Evolutionary conservation across 2,888 invertebrate genomes (phyloP).

Genomic region (Standfussiana lucernea): DNA sequence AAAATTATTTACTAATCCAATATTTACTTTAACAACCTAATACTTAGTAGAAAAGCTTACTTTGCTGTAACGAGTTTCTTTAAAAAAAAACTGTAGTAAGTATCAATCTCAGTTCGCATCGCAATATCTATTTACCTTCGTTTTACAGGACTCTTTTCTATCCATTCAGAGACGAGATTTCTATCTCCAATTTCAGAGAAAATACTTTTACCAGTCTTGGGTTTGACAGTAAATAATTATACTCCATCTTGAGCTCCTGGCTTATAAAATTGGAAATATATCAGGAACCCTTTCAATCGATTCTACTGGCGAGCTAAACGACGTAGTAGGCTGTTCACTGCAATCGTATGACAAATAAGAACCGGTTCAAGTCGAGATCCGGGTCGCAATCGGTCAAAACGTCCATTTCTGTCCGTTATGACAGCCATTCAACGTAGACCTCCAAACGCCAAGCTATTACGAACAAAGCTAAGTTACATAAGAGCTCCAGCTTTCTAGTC

Average conservation of each 20-base stretch:
- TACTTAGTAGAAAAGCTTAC: neutral
- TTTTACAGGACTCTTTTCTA: slow-evolving; percentile 25
- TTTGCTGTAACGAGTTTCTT: slow-evolving; percentile 13
- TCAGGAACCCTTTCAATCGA: slow-evolving; percentile 55
- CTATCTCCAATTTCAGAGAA: slow-evolving; percentile 36
- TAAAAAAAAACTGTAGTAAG: slow-evolving; percentile 30
- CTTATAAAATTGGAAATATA: slow-evolving; percentile 41
- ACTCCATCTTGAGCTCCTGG: slow-evolving; percentile 34
- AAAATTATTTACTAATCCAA: neutral
- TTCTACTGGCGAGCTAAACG: slow-evolving; percentile 54
- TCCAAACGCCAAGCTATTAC: slow-evolving; percentile 7
- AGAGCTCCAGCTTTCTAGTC: slow-evolving; percentile 56
- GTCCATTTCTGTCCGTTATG: slow-evolving; percentile 64
- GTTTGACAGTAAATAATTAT: slow-evolving; percentile 55
- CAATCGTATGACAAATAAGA: slow-evolving; percentile 68
- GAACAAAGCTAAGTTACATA: slow-evolving; percentile 14
- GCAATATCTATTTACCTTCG: slow-evolving; percentile 30
- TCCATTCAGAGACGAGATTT: slow-evolving; percentile 46
- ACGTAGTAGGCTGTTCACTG: slow-evolving; percentile 57
- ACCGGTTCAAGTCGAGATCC: slow-evolving; percentile 66
- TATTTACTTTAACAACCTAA: neutral
- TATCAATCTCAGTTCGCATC: slow-evolving; percentile 35
- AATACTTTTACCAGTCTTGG: slow-evolving; percentile 24
- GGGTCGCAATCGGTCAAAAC: slow-evolving; percentile 73
- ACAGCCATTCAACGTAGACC: slow-evolving; percentile 55